phyloP scores from a whole-genome alignment of 53 echinoderm and acorn worm species.

The Echinometra lucunter region DNA sequence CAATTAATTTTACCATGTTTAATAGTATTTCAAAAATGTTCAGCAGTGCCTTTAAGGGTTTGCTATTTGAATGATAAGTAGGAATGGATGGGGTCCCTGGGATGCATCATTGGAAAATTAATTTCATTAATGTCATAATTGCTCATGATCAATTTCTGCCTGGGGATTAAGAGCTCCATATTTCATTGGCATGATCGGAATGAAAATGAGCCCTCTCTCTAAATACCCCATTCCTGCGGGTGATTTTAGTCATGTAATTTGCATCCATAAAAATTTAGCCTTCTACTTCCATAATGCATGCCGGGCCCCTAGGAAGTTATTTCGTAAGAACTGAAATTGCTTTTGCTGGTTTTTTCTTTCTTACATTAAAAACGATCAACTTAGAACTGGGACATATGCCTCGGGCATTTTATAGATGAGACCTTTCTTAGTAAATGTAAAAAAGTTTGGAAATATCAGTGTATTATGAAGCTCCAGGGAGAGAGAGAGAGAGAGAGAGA shows the following conservation, averaged over 20 bases:
- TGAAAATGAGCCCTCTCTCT: not conserved
- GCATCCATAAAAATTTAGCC: not conserved
- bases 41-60: not conserved
- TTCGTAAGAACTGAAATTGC: not conserved
- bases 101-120: not conserved
- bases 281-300: not conserved
- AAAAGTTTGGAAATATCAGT: not conserved
- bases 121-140: constrained; percentile 24
- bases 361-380: not conserved
- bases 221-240: not conserved
- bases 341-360: not conserved
- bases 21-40: too few species aligned
- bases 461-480: not conserved
- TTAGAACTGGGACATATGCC: not conserved
- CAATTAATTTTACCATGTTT: too few species aligned
- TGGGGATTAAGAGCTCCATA: not conserved
- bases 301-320: not conserved
- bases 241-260: not conserved
- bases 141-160: not conserved
- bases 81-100: not conserved
- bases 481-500: not conserved
- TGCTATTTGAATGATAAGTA: not conserved
- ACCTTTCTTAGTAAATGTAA: not conserved
- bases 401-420: not conserved
- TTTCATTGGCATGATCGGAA: not conserved